These are phyloP conservation scores for Cactoblastis cactorum DNA, from an alignment of 2,888 invertebrate genomes.

Conservation along the genomic window DNA sequence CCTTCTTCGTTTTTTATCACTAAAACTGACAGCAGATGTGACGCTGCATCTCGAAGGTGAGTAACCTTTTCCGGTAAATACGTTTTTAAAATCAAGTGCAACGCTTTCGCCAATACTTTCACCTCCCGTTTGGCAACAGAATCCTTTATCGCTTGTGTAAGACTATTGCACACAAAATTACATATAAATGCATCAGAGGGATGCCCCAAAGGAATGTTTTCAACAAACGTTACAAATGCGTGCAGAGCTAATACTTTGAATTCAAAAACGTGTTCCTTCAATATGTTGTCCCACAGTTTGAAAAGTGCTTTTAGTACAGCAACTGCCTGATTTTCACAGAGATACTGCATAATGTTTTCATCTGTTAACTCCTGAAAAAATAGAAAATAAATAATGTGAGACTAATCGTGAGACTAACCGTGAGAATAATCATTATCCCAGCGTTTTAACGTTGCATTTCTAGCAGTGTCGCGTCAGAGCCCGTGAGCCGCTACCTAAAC, in stretches of 20 bases:
- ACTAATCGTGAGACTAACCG: too few relatives aligned
- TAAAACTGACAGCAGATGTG: slow-evolving; percentile 74
- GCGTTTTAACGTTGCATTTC: too few relatives aligned
- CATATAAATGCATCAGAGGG: slow-evolving; percentile 75
- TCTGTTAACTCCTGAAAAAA: slow-evolving; percentile 51
- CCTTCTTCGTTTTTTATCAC: slow-evolving; percentile 59
- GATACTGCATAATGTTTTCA: slow-evolving; percentile 51
- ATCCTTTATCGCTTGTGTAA: slow-evolving; percentile 71
- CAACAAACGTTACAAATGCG: slow-evolving; percentile 75
- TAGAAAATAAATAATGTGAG: slow-evolving; percentile 8
- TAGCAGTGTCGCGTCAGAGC: too few relatives aligned
- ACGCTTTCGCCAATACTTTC: slow-evolving; percentile 51
- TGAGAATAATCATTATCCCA: too few relatives aligned
- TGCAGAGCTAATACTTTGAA: slow-evolving; percentile 77
- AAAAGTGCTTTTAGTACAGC: slow-evolving; percentile 77
- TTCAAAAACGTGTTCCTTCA: slow-evolving; percentile 64
- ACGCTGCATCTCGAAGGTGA: slow-evolving; percentile 67
- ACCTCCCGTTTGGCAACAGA: slow-evolving; percentile 44
- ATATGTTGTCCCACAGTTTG: slow-evolving; percentile 66
- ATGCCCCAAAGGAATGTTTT: slow-evolving; percentile 55
- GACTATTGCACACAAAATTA: slow-evolving; percentile 75
- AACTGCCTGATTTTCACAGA: slow-evolving; percentile 64
- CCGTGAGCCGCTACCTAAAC: too few relatives aligned
- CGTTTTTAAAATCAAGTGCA: slow-evolving; percentile 58
- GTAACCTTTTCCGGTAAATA: slow-evolving; percentile 58